Percentiles rank a stretch among this genome's conserved stretches.
phyloP scores from a whole-genome alignment of 2,797 vertebrate genomes.

The Tapirus indicus region DNA sequence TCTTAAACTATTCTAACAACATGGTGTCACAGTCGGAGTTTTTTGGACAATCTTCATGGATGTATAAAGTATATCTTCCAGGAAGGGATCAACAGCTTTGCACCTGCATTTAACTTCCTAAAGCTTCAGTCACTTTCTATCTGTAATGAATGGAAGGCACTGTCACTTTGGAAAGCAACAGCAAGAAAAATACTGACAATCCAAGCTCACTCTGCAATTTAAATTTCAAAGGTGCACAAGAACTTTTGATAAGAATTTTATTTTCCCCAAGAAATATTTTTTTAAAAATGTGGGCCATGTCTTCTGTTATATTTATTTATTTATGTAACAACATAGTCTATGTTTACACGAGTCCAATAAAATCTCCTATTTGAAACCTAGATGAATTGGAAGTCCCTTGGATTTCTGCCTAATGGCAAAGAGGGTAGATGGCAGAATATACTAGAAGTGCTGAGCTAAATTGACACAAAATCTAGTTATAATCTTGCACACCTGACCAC shows the following conservation, averaged over 20 bases:
- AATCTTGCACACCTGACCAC: background rate
- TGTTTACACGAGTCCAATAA: slow-evolving; percentile 4
- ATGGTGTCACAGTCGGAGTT: background rate
- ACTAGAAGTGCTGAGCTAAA: background rate
- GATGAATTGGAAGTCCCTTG: slow-evolving; percentile 33
- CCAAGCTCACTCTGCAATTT: background rate
- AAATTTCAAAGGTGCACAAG: slow-evolving; percentile 55
- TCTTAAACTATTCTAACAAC: background rate
- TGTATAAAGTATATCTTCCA: background rate
- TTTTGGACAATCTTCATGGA: background rate
- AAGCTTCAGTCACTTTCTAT: slow-evolving; percentile 20
- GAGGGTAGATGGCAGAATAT: background rate
- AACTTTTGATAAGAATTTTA: slow-evolving; percentile 4
- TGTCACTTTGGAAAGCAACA: slow-evolving; percentile 8
- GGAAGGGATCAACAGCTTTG: slow-evolving; percentile 31
- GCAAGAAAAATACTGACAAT: slow-evolving; percentile 19
- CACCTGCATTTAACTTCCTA: slow-evolving; percentile 23
- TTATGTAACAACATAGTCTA: background rate
- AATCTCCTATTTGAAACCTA: slow-evolving; percentile 27
- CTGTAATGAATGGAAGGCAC: slow-evolving; percentile 36
- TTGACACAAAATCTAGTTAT: slow-evolving; percentile 5
- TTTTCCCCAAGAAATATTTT: slow-evolving; percentile 6
- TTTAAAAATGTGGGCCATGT: background rate
- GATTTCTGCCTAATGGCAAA: background rate
- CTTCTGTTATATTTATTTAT: background rate